Percentiles rank a stretch among this genome's conserved stretches.
phyloP scores from a whole-genome alignment of 2,888 invertebrate species.

The Netelia melanura region DNA sequence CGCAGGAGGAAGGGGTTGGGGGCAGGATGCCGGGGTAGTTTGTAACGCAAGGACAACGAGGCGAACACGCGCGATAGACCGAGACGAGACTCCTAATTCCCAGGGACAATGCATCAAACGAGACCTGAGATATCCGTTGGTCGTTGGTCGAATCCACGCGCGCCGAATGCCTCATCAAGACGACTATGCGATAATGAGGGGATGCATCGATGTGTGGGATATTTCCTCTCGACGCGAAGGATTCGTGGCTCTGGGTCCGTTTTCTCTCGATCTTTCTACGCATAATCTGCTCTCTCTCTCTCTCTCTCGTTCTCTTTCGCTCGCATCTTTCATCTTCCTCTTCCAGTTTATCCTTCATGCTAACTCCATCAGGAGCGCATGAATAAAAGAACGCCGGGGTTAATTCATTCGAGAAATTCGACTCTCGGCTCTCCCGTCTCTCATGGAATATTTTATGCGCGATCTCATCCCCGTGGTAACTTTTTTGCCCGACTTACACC shows the following conservation, averaged over 20 bases:
- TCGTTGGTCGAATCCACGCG: conserved; percentile 36
- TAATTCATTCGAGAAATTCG: conserved; percentile 60
- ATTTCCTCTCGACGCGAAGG: conserved; percentile 22
- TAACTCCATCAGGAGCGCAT: conserved; percentile 47
- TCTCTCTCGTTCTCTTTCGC: conserved; percentile 9
- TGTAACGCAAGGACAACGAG: conserved; percentile 53
- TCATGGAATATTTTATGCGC: conserved; percentile 26
- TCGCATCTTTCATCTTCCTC: conserved; percentile 51
- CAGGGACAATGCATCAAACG: conserved; percentile 78
- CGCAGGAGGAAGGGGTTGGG: not conserved
- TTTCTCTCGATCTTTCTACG: conserved; percentile 25
- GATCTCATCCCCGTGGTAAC: not conserved
- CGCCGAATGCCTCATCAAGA: conserved; percentile 76
- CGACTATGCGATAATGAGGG: conserved; percentile 73
- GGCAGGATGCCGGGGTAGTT: conserved; percentile 36
- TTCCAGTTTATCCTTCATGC: conserved; percentile 57
- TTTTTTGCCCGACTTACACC: not conserved
- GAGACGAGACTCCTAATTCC: conserved; percentile 72
- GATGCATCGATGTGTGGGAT: conserved; percentile 2
- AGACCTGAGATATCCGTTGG: conserved; percentile 21
- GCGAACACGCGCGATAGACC: conserved; percentile 56
- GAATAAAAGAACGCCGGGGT: conserved; percentile 64
- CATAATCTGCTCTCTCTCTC: conserved; percentile 35
- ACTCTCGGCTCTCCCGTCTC: conserved; percentile 17
- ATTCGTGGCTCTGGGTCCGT: conserved; percentile 12